These are phyloP conservation scores for Parotocinclus haroldoi DNA, from an alignment of 2,797 vertebrate species.

Conservation along the genomic window DNA sequence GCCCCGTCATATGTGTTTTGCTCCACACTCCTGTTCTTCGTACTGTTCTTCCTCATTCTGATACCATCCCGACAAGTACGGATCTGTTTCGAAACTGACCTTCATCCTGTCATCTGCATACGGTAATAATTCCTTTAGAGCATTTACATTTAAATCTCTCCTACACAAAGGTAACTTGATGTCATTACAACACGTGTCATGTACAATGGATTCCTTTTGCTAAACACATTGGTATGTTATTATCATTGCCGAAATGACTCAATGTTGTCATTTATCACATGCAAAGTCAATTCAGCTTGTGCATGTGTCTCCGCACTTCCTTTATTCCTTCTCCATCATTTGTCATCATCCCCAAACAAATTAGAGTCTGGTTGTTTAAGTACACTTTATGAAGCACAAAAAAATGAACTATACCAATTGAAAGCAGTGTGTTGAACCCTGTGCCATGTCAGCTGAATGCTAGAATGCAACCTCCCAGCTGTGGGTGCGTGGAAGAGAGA, in stretches of 20 bases:
- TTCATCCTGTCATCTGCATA: conserved; percentile 17
- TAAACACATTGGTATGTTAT: conserved; percentile 12
- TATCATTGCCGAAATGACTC: conserved; percentile 20
- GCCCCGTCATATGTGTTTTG: conserved; percentile 57
- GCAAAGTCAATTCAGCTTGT: conserved; percentile 8
- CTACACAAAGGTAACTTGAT: conserved; percentile 9
- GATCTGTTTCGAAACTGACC: conserved; percentile 10
- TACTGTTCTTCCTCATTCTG: conserved; percentile 32
- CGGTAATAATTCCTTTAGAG: conserved; percentile 16
- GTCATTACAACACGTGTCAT: conserved; percentile 14
- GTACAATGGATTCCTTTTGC: conserved; percentile 6
- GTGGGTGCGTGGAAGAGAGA: conserved; percentile 25
- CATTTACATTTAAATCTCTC: conserved; percentile 29
- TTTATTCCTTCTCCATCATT: background rate
- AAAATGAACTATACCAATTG: conserved; percentile 11
- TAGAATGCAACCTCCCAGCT: conserved; percentile 27
- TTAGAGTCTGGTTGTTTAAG: conserved; percentile 3
- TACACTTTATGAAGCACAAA: background rate
- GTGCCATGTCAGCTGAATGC: conserved; percentile 1
- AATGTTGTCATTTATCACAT: conserved; percentile 24
- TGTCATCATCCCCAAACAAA: conserved; percentile 6
- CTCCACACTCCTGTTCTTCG: background rate
- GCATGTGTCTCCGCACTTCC: background rate
- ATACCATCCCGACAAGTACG: conserved; percentile 10
- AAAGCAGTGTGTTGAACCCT: background rate